Evolutionary conservation across 2,797 vertebrate genomes (phyloP).

Genomic region (Phylloscopus collybita): DNA sequence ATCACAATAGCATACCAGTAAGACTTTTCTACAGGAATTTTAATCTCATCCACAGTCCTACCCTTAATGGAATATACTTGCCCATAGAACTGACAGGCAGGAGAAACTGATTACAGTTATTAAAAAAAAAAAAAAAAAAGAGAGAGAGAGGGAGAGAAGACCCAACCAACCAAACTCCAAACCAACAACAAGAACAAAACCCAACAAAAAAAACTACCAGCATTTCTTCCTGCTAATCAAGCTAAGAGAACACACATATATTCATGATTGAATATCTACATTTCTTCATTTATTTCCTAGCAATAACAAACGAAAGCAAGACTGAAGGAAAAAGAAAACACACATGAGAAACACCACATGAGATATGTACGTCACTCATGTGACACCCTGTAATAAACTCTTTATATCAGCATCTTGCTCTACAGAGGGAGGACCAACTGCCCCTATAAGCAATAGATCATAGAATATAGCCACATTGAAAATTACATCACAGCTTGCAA

Average conservation of each 20-base stretch:
- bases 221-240: neutral
- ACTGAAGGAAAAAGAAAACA: neutral
- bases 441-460: neutral
- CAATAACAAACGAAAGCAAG: neutral
- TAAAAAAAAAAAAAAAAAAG: neutral
- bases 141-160: neutral
- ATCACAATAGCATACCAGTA: neutral
- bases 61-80: neutral
- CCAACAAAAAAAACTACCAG: neutral
- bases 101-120: neutral
- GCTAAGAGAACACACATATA: neutral
- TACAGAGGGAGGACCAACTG: neutral
- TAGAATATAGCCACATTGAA: neutral
- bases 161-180: neutral
- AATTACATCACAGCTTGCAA: neutral
- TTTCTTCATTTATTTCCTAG: neutral
- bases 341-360: neutral
- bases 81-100: neutral
- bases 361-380: neutral
- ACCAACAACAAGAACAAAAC: neutral
- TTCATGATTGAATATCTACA: neutral
- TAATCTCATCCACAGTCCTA: neutral
- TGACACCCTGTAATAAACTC: neutral
- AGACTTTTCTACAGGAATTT: neutral
- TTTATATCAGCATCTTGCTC: neutral